phyloP scores from a whole-genome alignment of 1,140 invertebrate genomes.

The Neodiprion pinetum region DNA sequence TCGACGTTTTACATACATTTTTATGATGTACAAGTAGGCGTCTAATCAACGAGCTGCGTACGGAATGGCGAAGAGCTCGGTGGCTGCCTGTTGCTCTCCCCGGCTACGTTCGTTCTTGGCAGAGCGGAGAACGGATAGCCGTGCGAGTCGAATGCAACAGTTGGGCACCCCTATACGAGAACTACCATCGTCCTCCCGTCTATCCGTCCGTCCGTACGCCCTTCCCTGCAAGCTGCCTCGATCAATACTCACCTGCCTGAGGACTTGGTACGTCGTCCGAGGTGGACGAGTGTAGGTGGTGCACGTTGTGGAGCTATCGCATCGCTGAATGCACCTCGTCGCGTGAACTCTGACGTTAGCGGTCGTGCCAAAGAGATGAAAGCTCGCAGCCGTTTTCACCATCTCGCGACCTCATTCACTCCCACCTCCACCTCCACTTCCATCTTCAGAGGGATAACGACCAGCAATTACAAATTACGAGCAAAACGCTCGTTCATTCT shows the following conservation, averaged over 20 bases:
- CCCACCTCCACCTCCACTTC: background rate
- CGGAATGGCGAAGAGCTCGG: background rate
- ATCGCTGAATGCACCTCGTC: constrained; percentile 22
- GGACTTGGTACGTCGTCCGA: constrained; percentile 11
- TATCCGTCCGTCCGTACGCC: constrained; percentile 16
- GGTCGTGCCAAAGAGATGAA: background rate
- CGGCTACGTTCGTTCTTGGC: background rate
- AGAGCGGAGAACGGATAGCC: background rate
- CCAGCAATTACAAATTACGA: too few species aligned
- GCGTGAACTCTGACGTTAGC: constrained; percentile 9
- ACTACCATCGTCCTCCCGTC: background rate
- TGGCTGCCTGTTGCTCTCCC: background rate
- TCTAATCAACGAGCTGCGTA: background rate
- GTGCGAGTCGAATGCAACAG: constrained; percentile 9
- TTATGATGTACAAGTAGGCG: too few species aligned
- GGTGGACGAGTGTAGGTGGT: background rate
- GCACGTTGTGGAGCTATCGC: background rate
- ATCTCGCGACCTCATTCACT: background rate
- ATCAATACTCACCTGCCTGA: constrained; percentile 45
- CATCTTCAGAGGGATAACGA: background rate
- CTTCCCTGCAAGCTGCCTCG: constrained; percentile 26
- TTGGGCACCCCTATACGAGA: constrained; percentile 3
- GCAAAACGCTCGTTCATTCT: constrained; percentile 1
- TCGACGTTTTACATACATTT: too few species aligned
- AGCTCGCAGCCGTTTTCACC: background rate